Evolutionary conservation across 2,113 vertebrate genomes (phyloP), one percentile per base, ranked within the genome.

Genomic region (Miniopterus natalensis): DNA sequence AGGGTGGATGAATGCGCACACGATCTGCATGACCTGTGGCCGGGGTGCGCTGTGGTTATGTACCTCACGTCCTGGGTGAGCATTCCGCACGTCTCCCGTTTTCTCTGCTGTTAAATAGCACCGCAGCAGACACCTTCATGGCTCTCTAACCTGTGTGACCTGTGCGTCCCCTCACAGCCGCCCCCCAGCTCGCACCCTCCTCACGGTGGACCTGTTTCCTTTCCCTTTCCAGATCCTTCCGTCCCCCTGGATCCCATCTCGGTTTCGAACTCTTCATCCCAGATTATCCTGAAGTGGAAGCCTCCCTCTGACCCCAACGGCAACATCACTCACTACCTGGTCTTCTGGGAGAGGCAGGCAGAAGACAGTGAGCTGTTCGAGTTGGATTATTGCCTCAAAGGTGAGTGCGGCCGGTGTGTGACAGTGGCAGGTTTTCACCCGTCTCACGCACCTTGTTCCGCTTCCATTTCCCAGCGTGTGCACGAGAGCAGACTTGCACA

Each of bases 271-370:
- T 99, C 99, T 8, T 99, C 99, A 0, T 99, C 99, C 51, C 99
- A 99, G 98, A 99, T 99, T 95, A 99, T 99, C 81, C 95, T 99
- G 92, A 99, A 99, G 98, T 99, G 99, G 99, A 99, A 99, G 74
- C 99, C 99, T 0, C 99, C 99, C 75, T 99, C 99, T 0, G 99
- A 99, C 95, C 99, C 99, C 95, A 99, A 99, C 0, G 99, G 99
- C 21, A 99, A 99, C 98, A 99, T 99, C 98, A 99, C 99, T 0
- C 99, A 99, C 98, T 99, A 99, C 98, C 97, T 99, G 95, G 99
- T 99, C 47, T 99, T 98, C 97, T 99, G 99, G 98, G 98, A 99
- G 92, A 98, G 99, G 97, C 99, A 99, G 98, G 92, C 96, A 0
- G 99, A 99, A 86, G 99, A 99, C 84, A 99, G 98, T 0, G 99